Evolutionary conservation across 1,140 invertebrate genomes (phyloP).

Genomic region (Lanistes nyassanus): DNA sequence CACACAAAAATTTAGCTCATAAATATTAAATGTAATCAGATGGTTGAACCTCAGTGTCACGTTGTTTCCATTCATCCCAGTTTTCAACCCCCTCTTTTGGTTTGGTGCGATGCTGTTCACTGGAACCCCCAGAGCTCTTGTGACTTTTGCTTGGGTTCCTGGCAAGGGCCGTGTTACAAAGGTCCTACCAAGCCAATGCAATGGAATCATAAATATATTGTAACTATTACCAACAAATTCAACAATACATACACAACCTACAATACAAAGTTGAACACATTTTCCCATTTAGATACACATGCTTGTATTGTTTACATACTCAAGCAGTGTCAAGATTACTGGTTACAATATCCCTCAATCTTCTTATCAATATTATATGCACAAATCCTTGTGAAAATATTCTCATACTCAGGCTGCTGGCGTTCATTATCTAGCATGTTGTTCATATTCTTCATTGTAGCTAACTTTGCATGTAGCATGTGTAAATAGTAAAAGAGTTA

Average conservation of each 20-base stretch:
- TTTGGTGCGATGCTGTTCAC: constrained; percentile 17
- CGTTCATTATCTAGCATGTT: too few relatives aligned
- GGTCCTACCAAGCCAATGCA: constrained; percentile 13
- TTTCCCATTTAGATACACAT: too few relatives aligned
- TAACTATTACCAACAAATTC: neutral
- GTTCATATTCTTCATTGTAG: too few relatives aligned
- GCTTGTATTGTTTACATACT: too few relatives aligned
- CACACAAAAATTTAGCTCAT: neutral
- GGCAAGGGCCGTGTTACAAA: constrained; percentile 30
- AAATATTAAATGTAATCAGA: neutral
- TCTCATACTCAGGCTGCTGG: too few relatives aligned
- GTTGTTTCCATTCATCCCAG: constrained; percentile 45
- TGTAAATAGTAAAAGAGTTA: too few relatives aligned
- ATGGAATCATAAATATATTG: neutral
- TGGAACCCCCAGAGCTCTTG: neutral
- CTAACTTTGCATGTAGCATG: too few relatives aligned
- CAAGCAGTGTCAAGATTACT: too few relatives aligned
- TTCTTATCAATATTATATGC: too few relatives aligned
- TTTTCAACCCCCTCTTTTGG: constrained; percentile 18
- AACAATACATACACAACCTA: neutral
- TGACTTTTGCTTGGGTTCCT: neutral
- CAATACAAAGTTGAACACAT: neutral
- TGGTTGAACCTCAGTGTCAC: constrained; percentile 37
- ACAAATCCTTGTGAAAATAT: too few relatives aligned
- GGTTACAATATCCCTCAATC: too few relatives aligned